Conservation (phyloP, 2,797 vertebrate genomes). For the Sebastes miniatus region DNA sequence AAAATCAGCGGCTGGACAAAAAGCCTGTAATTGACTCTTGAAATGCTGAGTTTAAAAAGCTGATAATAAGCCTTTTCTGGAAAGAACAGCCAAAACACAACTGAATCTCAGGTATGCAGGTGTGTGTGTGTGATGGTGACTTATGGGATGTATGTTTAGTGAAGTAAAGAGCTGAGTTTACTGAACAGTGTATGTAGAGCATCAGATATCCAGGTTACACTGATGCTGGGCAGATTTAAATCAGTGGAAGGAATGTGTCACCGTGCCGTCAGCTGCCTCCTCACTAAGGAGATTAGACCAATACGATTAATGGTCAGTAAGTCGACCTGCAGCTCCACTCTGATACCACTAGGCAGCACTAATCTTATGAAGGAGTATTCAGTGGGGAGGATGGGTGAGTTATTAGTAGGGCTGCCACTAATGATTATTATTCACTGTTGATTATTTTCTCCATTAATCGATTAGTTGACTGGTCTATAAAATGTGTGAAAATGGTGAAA, state of each 20-base stretch:
- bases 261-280: slow-evolving; percentile 43
- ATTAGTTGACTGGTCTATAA: no score
- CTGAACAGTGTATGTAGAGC: background rate
- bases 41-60: background rate
- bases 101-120: background rate
- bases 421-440: background rate
- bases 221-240: slow-evolving; percentile 21
- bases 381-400: background rate
- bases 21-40: background rate
- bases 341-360: slow-evolving; percentile 38
- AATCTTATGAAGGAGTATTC: background rate
- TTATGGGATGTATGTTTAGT: background rate
- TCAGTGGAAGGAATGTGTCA: slow-evolving; percentile 45
- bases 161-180: background rate
- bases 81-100: background rate
- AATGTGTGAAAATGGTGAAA: no score
- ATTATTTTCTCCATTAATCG: no score
- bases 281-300: slow-evolving; percentile 54
- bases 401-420: background rate
- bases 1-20: slow-evolving; percentile 14
- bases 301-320: slow-evolving; percentile 24
- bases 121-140: background rate
- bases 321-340: slow-evolving; percentile 9
- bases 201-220: background rate
- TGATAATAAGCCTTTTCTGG: background rate